phyloP scores from a whole-genome alignment of 2,888 invertebrate genomes.

The Penaeus monodon region DNA sequence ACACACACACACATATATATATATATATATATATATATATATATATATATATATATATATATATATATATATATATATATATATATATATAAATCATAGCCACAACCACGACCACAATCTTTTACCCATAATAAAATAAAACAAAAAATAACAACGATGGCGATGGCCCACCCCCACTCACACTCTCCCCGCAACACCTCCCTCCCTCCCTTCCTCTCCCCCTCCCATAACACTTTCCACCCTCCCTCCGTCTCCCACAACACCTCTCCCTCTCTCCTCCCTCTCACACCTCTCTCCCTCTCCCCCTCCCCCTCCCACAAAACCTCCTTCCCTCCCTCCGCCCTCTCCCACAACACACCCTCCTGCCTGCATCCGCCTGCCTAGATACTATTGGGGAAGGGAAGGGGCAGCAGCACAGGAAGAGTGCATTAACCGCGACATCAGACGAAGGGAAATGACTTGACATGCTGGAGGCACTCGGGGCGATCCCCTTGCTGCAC shows the following conservation, averaged over 20 bases:
- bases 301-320: background rate
- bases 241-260: background rate
- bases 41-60: slow-evolving; percentile 41
- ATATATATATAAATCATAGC: too few species aligned
- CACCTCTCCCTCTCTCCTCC: background rate
- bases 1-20: background rate
- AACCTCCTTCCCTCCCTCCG: background rate
- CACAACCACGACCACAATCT: too few species aligned
- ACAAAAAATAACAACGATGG: too few species aligned
- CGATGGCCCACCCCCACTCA: background rate
- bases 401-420: too few species aligned
- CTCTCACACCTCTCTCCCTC: background rate
- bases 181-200: background rate
- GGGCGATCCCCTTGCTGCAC: too few species aligned
- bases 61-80: too few species aligned
- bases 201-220: background rate
- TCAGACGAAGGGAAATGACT: too few species aligned
- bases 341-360: background rate
- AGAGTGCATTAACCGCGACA: too few species aligned
- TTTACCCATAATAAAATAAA: too few species aligned
- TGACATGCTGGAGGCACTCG: too few species aligned
- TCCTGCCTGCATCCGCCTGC: too few species aligned
- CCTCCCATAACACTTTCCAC: background rate
- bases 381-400: too few species aligned
- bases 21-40: slow-evolving; percentile 28